phyloP scores from a whole-genome alignment of 2,113 vertebrate genomes.

The Emydura subglobosa region DNA sequence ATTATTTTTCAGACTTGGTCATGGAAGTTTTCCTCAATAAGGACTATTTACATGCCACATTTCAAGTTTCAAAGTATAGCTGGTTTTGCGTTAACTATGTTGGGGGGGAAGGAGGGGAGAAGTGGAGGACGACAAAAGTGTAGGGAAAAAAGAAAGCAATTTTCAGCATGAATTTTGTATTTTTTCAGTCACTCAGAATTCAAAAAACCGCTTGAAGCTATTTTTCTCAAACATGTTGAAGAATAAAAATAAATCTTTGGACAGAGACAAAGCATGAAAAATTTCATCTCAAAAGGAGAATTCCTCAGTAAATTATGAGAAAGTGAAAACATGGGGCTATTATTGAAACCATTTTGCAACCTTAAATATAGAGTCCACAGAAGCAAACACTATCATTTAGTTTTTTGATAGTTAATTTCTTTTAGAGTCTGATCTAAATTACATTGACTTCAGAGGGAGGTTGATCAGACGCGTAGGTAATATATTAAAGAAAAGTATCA shows the following conservation, averaged over 20 bases:
- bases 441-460: neutral
- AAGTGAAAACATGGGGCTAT: neutral
- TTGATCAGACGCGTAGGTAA: neutral
- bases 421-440: neutral
- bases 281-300: neutral
- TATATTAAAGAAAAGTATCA: neutral
- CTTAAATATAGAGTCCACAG: neutral
- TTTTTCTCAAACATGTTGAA: neutral
- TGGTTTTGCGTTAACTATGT: neutral
- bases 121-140: neutral
- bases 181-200: neutral
- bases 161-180: neutral
- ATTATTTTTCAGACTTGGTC: neutral
- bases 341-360: neutral
- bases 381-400: neutral
- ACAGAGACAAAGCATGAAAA: neutral
- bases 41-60: neutral
- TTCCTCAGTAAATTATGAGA: neutral
- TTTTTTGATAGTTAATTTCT: neutral
- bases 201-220: neutral
- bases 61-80: neutral
- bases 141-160: neutral
- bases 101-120: rapidly evolving
- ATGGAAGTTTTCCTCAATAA: neutral
- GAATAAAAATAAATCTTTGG: neutral